phyloP scores from a whole-genome alignment of 2,888 invertebrate species.

The Drosophila meridiana region DNA sequence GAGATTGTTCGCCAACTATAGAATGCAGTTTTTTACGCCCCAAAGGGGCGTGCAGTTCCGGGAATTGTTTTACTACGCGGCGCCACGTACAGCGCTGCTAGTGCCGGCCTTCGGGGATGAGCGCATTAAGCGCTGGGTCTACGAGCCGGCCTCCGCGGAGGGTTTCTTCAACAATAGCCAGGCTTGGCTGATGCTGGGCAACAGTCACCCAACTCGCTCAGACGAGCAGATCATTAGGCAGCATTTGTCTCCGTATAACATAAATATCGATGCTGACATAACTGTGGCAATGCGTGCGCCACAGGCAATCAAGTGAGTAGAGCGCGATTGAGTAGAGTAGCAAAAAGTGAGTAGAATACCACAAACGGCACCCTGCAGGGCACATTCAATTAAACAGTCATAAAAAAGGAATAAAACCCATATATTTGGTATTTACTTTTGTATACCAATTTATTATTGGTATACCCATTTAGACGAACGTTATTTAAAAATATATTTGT shows the following conservation, averaged over 20 bases:
- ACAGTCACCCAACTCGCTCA: conserved; percentile 9
- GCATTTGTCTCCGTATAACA: conserved; percentile 53
- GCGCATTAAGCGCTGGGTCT: conserved; percentile 38
- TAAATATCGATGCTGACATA: conserved; percentile 80
- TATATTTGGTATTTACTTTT: too few species aligned
- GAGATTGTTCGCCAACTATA: conserved; percentile 62
- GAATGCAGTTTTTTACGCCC: conserved; percentile 67
- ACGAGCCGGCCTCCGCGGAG: conserved; percentile 53
- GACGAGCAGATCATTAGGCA: conserved; percentile 47
- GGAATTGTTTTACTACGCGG: conserved; percentile 62
- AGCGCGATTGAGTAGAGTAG: too few species aligned
- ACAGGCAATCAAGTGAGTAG: conserved; percentile 39
- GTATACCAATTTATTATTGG: too few species aligned
- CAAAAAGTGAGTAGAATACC: conserved; percentile 36
- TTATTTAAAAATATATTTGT: neutral
- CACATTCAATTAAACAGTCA: neutral
- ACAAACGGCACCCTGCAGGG: neutral
- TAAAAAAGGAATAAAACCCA: neutral
- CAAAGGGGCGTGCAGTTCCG: conserved; percentile 46
- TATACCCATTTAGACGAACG: neutral
- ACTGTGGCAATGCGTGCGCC: conserved; percentile 69
- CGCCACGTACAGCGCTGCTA: conserved; percentile 72
- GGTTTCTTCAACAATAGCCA: conserved; percentile 74
- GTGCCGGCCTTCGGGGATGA: conserved; percentile 53
- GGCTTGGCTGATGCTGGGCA: conserved; percentile 78